Percentiles rank a stretch among this genome's conserved stretches.
Conservation (phyloP, 2,888 invertebrate genomes). For the Tachystola acroxantha region DNA sequence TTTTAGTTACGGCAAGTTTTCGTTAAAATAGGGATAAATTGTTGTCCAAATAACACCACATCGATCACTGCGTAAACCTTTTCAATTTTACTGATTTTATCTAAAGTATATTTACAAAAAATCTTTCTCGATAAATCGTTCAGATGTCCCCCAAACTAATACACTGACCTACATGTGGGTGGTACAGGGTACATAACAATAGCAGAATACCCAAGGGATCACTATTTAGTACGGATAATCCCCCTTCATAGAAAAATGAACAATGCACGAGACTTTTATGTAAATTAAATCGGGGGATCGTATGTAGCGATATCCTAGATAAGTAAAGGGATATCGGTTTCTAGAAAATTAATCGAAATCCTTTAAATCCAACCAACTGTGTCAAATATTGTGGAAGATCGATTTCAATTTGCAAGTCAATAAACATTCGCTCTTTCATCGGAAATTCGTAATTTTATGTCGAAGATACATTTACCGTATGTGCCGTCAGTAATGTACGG, state of each 20-base stretch:
- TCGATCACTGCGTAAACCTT: neutral
- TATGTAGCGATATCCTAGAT: conserved; percentile 39
- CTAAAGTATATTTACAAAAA: neutral
- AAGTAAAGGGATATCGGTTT: conserved; percentile 41
- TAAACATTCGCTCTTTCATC: too few species aligned
- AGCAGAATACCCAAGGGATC: conserved; percentile 56
- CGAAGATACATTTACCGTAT: too few species aligned
- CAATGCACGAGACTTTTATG: conserved; percentile 62
- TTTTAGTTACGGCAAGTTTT: too few species aligned
- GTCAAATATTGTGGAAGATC: conserved; percentile 3
- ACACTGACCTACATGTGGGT: conserved; percentile 36
- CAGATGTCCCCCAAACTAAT: conserved; percentile 23
- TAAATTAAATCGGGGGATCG: conserved; percentile 68
- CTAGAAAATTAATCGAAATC: conserved; percentile 36
- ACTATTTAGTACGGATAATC: conserved; percentile 66
- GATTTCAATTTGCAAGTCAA: neutral
- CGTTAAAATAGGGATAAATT: too few species aligned
- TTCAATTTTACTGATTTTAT: too few species aligned
- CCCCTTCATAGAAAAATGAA: conserved; percentile 71
- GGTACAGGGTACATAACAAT: conserved; percentile 38
- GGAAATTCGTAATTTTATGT: too few species aligned
- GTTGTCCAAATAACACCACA: too few species aligned
- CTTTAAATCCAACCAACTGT: conserved; percentile 48
- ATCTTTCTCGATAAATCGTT: conserved; percentile 25
- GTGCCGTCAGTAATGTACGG: too few species aligned